Percentiles rank a stretch among this genome's conserved stretches.
Conservation (phyloP, 2,888 invertebrate species). For the Aphodius sticticus region DNA sequence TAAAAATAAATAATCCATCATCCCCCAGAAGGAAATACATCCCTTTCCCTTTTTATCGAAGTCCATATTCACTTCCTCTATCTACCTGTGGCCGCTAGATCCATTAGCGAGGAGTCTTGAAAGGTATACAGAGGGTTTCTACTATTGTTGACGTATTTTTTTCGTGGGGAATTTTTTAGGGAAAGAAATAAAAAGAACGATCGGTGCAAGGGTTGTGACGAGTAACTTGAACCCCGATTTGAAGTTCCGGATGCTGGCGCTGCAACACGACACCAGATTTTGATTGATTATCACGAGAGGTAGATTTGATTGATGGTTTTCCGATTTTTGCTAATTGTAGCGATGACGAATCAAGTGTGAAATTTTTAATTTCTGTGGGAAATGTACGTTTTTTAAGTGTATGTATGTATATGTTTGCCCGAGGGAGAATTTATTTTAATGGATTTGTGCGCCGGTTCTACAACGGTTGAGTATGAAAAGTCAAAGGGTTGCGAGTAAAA, state of each 20-base stretch:
- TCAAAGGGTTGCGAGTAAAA: neutral
- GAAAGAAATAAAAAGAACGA: neutral
- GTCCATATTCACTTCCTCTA: neutral
- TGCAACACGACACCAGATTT: neutral
- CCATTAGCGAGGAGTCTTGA: neutral
- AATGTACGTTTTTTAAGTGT: neutral
- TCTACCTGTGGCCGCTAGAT: neutral
- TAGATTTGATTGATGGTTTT: slow-evolving; percentile 10
- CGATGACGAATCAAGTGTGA: slow-evolving; percentile 18
- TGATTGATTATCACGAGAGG: neutral
- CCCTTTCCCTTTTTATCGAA: neutral
- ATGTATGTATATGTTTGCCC: neutral
- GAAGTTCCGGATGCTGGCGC: neutral
- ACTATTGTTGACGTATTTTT: neutral
- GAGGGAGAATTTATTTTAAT: neutral
- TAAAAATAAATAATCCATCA: slow-evolving; percentile 4
- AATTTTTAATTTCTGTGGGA: slow-evolving; percentile 25
- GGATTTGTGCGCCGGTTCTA: neutral
- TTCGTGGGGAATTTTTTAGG: neutral
- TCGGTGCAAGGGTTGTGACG: neutral
- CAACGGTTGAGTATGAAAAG: neutral
- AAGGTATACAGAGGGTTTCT: slow-evolving; percentile 4
- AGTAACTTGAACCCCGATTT: neutral
- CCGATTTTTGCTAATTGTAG: slow-evolving; percentile 24
- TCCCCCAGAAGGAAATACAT: neutral